These are phyloP conservation scores for Ectobius pallidus DNA, from an alignment of 2,888 invertebrate species.

Conservation along the genomic window DNA sequence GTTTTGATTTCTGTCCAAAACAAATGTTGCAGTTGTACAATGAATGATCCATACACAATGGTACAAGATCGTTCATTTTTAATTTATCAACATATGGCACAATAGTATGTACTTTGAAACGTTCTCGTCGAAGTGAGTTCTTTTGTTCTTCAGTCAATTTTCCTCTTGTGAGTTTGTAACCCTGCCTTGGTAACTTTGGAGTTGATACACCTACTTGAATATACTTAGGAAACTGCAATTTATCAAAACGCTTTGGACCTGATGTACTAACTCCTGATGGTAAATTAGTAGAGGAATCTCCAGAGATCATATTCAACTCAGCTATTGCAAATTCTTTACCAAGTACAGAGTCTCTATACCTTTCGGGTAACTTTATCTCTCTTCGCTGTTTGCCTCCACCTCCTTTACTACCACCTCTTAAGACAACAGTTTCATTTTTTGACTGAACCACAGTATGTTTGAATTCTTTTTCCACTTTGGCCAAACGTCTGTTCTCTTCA, in stretches of 20 bases:
- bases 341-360: constrained; percentile 61
- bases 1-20: constrained; percentile 55
- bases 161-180: background rate
- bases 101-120: constrained; percentile 1
- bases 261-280: background rate
- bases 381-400: constrained; percentile 60
- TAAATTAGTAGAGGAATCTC: background rate
- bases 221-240: constrained; percentile 6
- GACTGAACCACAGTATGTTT: constrained; percentile 72
- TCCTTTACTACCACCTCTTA: constrained; percentile 63
- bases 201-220: background rate
- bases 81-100: background rate
- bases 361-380: constrained; percentile 65
- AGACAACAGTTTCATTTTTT: constrained; percentile 67
- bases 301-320: constrained; percentile 32
- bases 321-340: constrained; percentile 35
- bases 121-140: background rate
- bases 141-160: constrained; percentile 16
- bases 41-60: constrained; percentile 70
- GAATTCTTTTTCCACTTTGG: constrained; percentile 74
- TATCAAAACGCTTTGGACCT: background rate
- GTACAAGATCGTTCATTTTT: constrained; percentile 53
- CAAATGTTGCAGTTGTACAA: constrained; percentile 72
- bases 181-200: background rate
- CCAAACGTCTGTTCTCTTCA: constrained; percentile 61